Base-by-base conservation (phyloP, 2,113 vertebrate species). In the Ophthalmolycus amberensis region DNA sequence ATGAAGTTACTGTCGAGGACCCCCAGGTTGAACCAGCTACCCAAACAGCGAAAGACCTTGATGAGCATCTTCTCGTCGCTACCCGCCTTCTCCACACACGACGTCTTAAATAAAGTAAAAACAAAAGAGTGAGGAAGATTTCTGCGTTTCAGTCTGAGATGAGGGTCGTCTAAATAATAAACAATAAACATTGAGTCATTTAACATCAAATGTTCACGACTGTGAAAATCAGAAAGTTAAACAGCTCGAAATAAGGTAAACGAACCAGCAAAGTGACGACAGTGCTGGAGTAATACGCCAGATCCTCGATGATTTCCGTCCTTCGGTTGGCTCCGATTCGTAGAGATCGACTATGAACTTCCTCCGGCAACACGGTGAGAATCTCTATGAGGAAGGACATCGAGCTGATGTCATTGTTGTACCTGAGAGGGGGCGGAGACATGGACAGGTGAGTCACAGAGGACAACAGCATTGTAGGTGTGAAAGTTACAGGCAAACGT, bases 11-110 rank as follows among this genome's bases (percentile, higher is more conserved):
- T 97, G 91, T 99, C 98, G 75, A 99, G 94, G 79, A 99, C 97
- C 0, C 98, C 98, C 71, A 99, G 93, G 92, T 99, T 99, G 95
- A 99, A 99, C 98, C 98, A 99, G 93, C 98, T 99, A 66, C 98
- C 97, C 92, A 99, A 84, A 94, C 98, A 99, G 3, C 97, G 95
- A 86, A 99, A 99, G 86, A 97, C 97, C 82, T 99, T 99, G 87
- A 99, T 99, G 67, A 99, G 94, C 97, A 98, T 98, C 95, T 99
- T 99, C 93, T 99, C 98, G 22, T 99, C 95, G 0, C 92, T 96
- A 9, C 97, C 97, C 0, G 96, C 93, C 92, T 99, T 99, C 95
- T 99, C 98, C 84, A 97, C 96, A 20, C 97, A 99, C 0, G 97
- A 71, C 8, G 69, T 71, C 69, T 71, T 3, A 7, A 42, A 38